These are phyloP conservation scores for Electrophaes corylata DNA, from an alignment of 2,888 invertebrate species.

Conservation along the genomic window DNA sequence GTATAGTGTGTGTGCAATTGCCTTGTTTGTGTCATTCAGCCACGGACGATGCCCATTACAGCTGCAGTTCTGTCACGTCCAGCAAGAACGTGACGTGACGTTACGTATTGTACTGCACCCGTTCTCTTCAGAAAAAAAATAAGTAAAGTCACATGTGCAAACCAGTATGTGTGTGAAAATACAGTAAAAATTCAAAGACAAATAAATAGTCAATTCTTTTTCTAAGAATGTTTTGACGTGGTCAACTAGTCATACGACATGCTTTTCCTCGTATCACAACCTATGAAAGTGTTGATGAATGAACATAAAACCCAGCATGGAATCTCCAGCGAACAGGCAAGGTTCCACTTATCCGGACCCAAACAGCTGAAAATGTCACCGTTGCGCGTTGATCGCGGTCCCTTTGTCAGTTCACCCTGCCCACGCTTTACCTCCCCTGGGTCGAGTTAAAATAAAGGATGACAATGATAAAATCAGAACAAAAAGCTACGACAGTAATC, in stretches of 20 bases:
- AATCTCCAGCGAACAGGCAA: conserved; percentile 21
- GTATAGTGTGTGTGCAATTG: neutral
- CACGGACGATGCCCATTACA: neutral
- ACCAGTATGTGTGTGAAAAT: neutral
- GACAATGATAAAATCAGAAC: conserved; percentile 35
- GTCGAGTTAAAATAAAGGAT: conserved; percentile 37
- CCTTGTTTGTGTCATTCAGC: too few species aligned
- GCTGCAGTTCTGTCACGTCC: neutral
- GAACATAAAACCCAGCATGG: conserved; percentile 18
- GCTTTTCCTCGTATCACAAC: conserved; percentile 2
- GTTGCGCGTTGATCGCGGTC: conserved; percentile 34
- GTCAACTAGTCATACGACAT: neutral
- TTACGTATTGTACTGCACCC: neutral
- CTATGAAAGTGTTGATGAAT: conserved; percentile 20
- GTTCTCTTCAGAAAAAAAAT: neutral
- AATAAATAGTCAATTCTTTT: neutral
- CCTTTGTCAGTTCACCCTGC: conserved; percentile 37
- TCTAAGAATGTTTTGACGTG: neutral
- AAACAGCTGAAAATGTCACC: conserved; percentile 33
- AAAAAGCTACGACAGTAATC: conserved; percentile 29
- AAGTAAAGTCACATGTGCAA: neutral
- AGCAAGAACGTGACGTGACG: neutral
- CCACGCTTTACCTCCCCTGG: conserved; percentile 26
- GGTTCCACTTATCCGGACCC: conserved; percentile 25
- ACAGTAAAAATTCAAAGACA: neutral